Evolutionary conservation across 2,797 vertebrate species (phyloP).

Genomic region (Loris lydekkerianus): DNA sequence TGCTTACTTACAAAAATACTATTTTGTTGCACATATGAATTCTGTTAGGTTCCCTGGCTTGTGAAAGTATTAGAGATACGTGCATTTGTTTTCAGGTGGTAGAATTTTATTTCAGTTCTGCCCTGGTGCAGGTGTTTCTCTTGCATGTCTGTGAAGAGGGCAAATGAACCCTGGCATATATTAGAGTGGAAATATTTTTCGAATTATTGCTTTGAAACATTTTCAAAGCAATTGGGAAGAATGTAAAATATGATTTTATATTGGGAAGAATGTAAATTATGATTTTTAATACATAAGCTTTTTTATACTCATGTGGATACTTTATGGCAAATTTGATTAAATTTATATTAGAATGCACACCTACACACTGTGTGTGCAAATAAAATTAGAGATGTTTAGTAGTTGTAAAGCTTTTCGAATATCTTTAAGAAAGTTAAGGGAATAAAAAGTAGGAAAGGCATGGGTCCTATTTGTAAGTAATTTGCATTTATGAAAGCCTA

Average conservation of each 20-base stretch:
- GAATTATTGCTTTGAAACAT: slow-evolving; percentile 79
- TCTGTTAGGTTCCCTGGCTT: slow-evolving; percentile 63
- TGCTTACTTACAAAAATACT: slow-evolving; percentile 24
- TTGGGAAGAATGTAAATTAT: slow-evolving; percentile 78
- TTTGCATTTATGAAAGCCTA: slow-evolving; percentile 9
- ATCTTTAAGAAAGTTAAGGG: slow-evolving; percentile 48
- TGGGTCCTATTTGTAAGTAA: neutral
- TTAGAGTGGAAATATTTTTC: slow-evolving; percentile 68
- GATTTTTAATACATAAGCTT: slow-evolving; percentile 68
- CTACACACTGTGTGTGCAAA: neutral
- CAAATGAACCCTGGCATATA: slow-evolving; percentile 65
- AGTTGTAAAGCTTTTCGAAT: slow-evolving; percentile 42
- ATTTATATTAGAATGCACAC: slow-evolving; percentile 41
- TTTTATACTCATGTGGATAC: slow-evolving; percentile 69
- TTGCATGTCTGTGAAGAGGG: slow-evolving; percentile 61
- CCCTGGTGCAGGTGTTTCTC: slow-evolving; percentile 73
- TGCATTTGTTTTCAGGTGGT: slow-evolving; percentile 62
- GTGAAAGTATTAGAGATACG: slow-evolving; percentile 57
- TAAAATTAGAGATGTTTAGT: slow-evolving; percentile 51
- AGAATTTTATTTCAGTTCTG: slow-evolving; percentile 68
- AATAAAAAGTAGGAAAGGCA: slow-evolving; percentile 18
- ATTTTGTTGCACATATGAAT: slow-evolving; percentile 76
- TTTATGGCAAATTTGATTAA: slow-evolving; percentile 69
- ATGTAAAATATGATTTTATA: slow-evolving; percentile 77
- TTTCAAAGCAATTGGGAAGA: slow-evolving; percentile 67